A percentile compares a stretch with the other conserved stretches of the same genome.
Evolutionary conservation across 2,797 vertebrate species (phyloP).

Genomic region (Helicolenus hilgendorfi): DNA sequence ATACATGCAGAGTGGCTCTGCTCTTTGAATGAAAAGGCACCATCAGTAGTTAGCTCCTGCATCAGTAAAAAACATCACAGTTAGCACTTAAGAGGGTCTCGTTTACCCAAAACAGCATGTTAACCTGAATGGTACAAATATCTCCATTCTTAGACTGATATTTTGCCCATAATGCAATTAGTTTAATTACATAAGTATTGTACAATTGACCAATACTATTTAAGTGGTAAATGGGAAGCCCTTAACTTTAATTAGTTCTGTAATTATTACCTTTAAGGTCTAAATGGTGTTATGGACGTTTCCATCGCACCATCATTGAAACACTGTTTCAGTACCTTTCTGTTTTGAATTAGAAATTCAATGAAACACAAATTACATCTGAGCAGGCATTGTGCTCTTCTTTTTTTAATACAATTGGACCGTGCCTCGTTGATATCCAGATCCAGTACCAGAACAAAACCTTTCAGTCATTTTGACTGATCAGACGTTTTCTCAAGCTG

Average conservation of each 20-base stretch:
- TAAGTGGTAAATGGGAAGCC: conserved; percentile 21
- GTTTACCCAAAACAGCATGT: not conserved
- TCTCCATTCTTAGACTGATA: conserved; percentile 5
- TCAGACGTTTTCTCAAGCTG: not conserved
- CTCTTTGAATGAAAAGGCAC: conserved; percentile 81
- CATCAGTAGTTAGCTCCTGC: conserved; percentile 73
- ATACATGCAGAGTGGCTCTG: conserved; percentile 38
- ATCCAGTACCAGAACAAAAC: conserved; percentile 30
- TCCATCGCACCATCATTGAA: not conserved
- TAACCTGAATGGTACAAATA: not conserved
- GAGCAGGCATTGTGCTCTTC: not conserved
- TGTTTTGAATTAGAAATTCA: conserved; percentile 7
- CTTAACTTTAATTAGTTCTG: conserved; percentile 1
- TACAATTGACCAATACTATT: not conserved
- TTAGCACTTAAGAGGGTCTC: conserved; percentile 49
- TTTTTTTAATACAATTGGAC: conserved; percentile 15
- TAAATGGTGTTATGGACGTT: not conserved
- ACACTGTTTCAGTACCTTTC: conserved; percentile 39
- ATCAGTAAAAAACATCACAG: conserved; percentile 37
- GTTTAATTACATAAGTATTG: not conserved
- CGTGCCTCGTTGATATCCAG: not conserved
- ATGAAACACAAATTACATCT: conserved; percentile 10
- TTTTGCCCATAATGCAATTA: conserved; percentile 16
- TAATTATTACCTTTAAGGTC: not conserved
- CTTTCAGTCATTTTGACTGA: not conserved